Evolutionary conservation across 2,113 vertebrate species (phyloP).

Genomic region (Sebastes schlegelii): DNA sequence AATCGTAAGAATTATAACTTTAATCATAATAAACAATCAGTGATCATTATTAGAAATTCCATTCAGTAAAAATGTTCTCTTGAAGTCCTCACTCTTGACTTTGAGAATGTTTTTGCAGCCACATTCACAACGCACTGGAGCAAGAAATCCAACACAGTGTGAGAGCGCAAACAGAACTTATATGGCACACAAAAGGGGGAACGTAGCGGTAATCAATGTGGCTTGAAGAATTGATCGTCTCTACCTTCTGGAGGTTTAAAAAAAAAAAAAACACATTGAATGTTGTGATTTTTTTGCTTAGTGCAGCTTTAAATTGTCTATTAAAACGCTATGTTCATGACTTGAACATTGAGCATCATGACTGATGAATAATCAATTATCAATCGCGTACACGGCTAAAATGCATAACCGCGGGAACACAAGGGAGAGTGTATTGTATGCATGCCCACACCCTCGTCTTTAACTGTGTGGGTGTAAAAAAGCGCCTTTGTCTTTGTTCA

Average conservation of each 20-base stretch:
- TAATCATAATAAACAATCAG: not conserved
- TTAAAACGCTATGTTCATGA: conserved; percentile 9
- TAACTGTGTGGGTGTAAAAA: conserved; percentile 9
- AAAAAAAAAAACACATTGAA: not conserved
- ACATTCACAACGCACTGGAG: not conserved
- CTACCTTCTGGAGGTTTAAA: not conserved
- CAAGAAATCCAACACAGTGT: not conserved
- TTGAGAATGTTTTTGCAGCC: not conserved
- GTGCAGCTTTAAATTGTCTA: conserved; percentile 21
- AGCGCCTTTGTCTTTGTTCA: conserved; percentile 3
- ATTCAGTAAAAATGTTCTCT: not conserved
- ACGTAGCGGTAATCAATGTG: not conserved
- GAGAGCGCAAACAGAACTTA: not conserved
- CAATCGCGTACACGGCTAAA: conserved; percentile 10
- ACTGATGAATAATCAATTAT: conserved; percentile 51
- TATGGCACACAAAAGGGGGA: not conserved
- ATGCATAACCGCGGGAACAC: conserved; percentile 9
- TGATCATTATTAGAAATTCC: not conserved
- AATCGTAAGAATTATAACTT: not conserved
- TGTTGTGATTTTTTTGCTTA: not conserved
- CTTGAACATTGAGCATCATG: conserved; percentile 5
- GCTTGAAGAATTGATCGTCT: conserved; percentile 10
- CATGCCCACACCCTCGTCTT: conserved; percentile 25
- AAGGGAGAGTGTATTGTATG: not conserved
- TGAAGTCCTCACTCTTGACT: not conserved